A percentile compares a stretch with the other conserved stretches of the same genome.
Conservation (phyloP, 53 echinoderm and acorn worm species). For the Astropecten irregularis region DNA sequence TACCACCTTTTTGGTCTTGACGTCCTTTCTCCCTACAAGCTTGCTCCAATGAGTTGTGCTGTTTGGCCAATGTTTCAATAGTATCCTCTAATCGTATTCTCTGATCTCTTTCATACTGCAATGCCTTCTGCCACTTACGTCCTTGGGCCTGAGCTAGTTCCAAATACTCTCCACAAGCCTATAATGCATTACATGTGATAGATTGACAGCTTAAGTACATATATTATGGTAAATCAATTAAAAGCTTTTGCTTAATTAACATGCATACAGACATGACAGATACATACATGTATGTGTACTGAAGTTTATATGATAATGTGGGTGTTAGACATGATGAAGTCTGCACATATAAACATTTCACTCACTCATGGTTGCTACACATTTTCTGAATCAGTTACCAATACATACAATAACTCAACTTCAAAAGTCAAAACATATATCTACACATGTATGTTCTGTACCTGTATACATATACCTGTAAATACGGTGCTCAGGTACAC, state of each 20-base stretch:
- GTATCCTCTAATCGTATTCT: slow-evolving; percentile 92
- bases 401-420: too few relatives aligned
- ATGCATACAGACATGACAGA: not conserved
- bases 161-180: slow-evolving; percentile 92
- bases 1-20: slow-evolving; percentile 61
- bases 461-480: too few relatives aligned
- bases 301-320: too few relatives aligned
- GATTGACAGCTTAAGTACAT: not conserved
- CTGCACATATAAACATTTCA: too few relatives aligned
- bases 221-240: not conserved
- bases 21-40: slow-evolving; percentile 79
- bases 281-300: not conserved
- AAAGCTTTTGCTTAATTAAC: not conserved
- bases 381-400: too few relatives aligned
- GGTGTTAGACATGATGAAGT: too few relatives aligned
- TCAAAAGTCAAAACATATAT: too few relatives aligned
- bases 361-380: too few relatives aligned
- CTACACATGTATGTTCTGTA: not conserved
- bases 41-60: slow-evolving; percentile 92
- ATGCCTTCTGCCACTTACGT: slow-evolving; percentile 94
- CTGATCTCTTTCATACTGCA: slow-evolving; percentile 89
- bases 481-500: too few relatives aligned
- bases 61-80: slow-evolving; percentile 96
- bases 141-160: slow-evolving; percentile 92
- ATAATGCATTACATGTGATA: not conserved